Base-by-base conservation (phyloP, 2,113 vertebrate species). In the Sphyrna mokarran region DNA sequence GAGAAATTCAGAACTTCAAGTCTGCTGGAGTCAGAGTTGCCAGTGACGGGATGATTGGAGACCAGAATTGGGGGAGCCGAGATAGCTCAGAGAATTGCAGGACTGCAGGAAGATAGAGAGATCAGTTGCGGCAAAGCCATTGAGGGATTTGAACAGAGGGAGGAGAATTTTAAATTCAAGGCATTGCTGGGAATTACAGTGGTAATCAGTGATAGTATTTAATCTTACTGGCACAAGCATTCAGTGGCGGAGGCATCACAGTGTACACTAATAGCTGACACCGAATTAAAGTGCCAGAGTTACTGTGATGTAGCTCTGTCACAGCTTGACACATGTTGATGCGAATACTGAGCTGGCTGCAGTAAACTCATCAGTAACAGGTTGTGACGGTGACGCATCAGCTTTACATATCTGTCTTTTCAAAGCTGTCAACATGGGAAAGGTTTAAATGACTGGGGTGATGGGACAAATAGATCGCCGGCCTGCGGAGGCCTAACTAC, bases 241-340 rank as follows among this genome's bases (percentile, higher is more conserved):
- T 96, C 96, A 97, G 96, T 95, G 0, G 97, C 96, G 97, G 95
- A 96, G 96, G 96, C 16, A 95, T 95, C 97, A 96, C 96, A 97
- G 97, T 97, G 80, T 97, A 97, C 97, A 96, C 97, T 97, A 98
- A 97, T 97, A 97, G 97, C 96, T 96, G 96, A 97, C 97, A 97
- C 96, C 97, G 97, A 97, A 97, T 98, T 97, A 98, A 97, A 97
- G 97, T 97, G 97, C 97, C 97, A 97, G 97, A 96, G 96, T 97
- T 85, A 69, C 96, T 96, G 97, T 97, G 97, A 97, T 97, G 97
- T 96, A 97, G 96, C 90, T 97, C 96, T 97, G 97, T 97, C 97
- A 97, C 96, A 96, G 97, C 96, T 97, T 96, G 97, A 97, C 97
- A 97, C 96, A 96, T 97, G 37, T 96, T 97, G 97, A 97, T 97